These are phyloP conservation scores for Nomada fucata DNA, from an alignment of 2,888 invertebrate genomes.

Conservation along the genomic window DNA sequence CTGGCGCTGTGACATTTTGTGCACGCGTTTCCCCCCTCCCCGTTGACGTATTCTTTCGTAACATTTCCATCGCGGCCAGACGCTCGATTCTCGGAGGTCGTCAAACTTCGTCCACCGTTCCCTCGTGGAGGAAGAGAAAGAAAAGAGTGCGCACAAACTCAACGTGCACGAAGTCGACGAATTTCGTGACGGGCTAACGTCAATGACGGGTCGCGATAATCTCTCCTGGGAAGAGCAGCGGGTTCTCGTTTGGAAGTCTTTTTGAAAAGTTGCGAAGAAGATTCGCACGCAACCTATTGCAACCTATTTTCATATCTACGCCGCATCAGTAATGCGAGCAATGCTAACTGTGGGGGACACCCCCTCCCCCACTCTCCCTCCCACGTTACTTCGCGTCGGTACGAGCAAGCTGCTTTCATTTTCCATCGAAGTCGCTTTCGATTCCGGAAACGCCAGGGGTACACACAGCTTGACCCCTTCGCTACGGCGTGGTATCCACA, in stretches of 20 bases:
- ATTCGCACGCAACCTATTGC: slow-evolving; percentile 71
- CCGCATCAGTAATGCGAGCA: slow-evolving; percentile 30
- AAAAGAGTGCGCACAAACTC: no score
- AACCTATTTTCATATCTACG: slow-evolving; percentile 72
- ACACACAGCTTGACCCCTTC: slow-evolving; percentile 25
- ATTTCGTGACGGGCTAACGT: no score
- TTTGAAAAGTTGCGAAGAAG: no score
- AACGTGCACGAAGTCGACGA: no score
- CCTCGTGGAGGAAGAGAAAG: no score
- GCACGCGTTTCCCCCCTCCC: background rate
- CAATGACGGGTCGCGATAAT: no score
- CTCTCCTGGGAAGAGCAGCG: no score
- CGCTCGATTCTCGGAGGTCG: no score
- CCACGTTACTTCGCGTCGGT: background rate
- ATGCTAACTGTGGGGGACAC: background rate
- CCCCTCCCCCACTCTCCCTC: background rate
- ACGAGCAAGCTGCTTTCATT: background rate
- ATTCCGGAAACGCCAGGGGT: slow-evolving; percentile 47
- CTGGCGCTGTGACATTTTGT: background rate
- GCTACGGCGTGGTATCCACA: background rate
- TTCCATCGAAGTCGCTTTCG: slow-evolving; percentile 4
- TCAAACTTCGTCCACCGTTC: no score
- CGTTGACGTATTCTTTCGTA: background rate
- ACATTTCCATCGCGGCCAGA: background rate
- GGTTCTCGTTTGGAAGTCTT: background rate